These are phyloP conservation scores for Caretta caretta DNA, from an alignment of 2,113 vertebrate genomes.

Conservation along the genomic window DNA sequence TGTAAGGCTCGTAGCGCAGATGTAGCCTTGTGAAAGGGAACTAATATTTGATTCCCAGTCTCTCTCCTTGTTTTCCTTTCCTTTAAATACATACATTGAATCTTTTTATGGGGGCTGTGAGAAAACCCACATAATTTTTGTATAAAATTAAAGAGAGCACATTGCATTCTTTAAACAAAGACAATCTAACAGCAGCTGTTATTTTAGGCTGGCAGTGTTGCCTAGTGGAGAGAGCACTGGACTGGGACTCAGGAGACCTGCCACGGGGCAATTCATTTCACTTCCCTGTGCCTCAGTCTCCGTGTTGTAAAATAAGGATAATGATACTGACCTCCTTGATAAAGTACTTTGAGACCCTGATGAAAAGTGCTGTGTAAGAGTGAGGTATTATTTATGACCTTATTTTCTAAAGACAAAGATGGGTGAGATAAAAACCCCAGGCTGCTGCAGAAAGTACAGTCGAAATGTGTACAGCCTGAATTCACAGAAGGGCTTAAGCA, in stretches of 20 bases:
- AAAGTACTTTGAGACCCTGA: constrained; percentile 8
- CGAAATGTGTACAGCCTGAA: neutral
- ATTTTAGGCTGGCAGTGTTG: neutral
- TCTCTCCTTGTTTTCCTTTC: neutral
- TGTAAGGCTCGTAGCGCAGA: too few relatives aligned
- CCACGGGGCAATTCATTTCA: neutral
- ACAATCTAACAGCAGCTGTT: neutral
- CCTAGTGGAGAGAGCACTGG: neutral
- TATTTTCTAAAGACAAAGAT: constrained; percentile 25
- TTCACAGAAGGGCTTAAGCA: neutral
- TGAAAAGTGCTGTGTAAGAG: neutral
- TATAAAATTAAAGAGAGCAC: neutral
- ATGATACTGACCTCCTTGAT: neutral
- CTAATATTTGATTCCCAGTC: neutral
- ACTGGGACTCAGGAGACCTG: neutral
- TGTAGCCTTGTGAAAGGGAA: neutral
- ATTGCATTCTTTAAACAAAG: neutral
- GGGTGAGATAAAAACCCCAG: neutral
- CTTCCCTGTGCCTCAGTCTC: neutral
- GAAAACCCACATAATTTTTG: neutral
- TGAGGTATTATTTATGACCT: accelerated
- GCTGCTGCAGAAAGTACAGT: neutral
- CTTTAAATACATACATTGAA: neutral
- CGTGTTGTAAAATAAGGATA: accelerated
- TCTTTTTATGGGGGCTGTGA: neutral